Evolutionary conservation across 2,113 vertebrate genomes (phyloP), one percentile per base, ranked within the genome.

Genomic region (Caloenas nicobarica): DNA sequence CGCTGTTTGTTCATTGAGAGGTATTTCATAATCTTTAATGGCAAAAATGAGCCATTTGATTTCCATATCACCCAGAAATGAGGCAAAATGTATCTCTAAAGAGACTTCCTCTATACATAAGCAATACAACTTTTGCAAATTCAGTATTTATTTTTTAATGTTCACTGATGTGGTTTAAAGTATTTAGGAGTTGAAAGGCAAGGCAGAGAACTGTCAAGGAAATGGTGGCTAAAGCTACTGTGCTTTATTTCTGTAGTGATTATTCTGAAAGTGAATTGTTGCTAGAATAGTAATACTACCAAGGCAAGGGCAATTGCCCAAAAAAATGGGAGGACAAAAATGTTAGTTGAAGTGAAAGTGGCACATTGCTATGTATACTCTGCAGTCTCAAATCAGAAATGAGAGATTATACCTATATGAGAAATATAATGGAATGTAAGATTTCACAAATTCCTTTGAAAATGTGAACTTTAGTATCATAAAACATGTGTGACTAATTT

Each of bases 151-250:
- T 88, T 85, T 94, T 85, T 88, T 89, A 89, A 69, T 82, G 13
- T 88, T 88, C 88, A 60, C 36, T 82, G 66, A 73, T 88, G 64
- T 46, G 8, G 4, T 60, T 93, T 91, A 77, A 90, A 70, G 68
- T 77, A 86, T 84, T 94, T 44, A 79, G 44, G n/a, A 93, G 31
- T 72, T 89, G 85, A 95, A 87, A 86, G 18, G 50, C 84, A 92
- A 91, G 22, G 18, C 18, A 89, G 54, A 61, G 6, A 86, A 80
- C 51, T 87, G 54, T 87, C 62, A 78, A 60, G 33, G 5, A 87
- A 76, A 71, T 64, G 82, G 71, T 91, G 44, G 82, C 36, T 93
- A 86, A 93, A 92, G 54, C 16, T 65, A 23, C 16, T 60, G 6
- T 86, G 42, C 38, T 69, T 70, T 80, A 77, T 83, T 86, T 60